phyloP scores from a whole-genome alignment of 2,888 invertebrate genomes.

The Ornithoptera alexandrae region DNA sequence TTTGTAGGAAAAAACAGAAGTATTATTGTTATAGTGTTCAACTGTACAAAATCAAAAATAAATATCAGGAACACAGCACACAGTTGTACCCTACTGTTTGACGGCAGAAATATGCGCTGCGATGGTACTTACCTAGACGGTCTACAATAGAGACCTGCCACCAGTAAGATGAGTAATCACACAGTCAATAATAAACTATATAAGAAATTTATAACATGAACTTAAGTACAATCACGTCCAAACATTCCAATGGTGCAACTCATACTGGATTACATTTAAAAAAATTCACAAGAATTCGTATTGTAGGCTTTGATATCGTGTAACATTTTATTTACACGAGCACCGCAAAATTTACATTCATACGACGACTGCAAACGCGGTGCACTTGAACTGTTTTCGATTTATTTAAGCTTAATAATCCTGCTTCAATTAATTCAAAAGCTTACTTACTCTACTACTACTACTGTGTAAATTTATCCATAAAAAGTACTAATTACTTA shows the following conservation, averaged over 20 bases:
- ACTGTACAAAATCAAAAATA: too few species aligned
- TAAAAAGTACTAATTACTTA: too few species aligned
- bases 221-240: conserved; percentile 26
- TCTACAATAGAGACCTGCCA: too few species aligned
- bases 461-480: too few species aligned
- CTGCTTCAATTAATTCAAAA: too few species aligned
- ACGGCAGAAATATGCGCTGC: too few species aligned
- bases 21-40: too few species aligned
- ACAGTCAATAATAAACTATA: background rate
- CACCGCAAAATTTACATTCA: conserved; percentile 8
- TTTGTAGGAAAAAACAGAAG: too few species aligned
- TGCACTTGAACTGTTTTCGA: background rate
- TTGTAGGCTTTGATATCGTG: conserved; percentile 4
- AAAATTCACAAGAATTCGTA: conserved; percentile 22
- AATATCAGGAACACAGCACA: too few species aligned
- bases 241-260: conserved; percentile 22
- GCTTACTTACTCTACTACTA: too few species aligned
- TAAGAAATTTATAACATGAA: conserved; percentile 15
- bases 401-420: background rate
- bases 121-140: too few species aligned
- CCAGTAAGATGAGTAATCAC: background rate
- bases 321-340: conserved; percentile 16
- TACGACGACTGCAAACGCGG: background rate
- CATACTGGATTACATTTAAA: conserved; percentile 19
- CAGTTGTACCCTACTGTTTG: too few species aligned